A percentile compares a stretch with the other conserved stretches of the same genome.
These are phyloP conservation scores for Augochlora pura DNA, from an alignment of 1,140 invertebrate genomes.

Conservation along the genomic window DNA sequence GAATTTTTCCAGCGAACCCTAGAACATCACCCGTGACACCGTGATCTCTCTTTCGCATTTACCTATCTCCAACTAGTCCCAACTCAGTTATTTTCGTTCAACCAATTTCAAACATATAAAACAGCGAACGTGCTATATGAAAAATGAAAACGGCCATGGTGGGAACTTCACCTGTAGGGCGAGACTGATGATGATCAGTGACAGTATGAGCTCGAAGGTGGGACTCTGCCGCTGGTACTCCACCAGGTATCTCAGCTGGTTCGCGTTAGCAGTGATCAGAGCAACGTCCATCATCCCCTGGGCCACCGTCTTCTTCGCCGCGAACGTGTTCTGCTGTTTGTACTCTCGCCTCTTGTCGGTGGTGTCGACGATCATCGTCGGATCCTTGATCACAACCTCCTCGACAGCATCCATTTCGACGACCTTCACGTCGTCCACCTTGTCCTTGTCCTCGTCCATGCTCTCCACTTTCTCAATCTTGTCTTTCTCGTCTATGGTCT, in stretches of 20 bases:
- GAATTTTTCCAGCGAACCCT: too few relatives aligned
- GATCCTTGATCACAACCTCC: slow-evolving; percentile 27
- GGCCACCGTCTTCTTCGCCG: slow-evolving; percentile 81
- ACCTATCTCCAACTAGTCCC: too few relatives aligned
- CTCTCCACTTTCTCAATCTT: background rate
- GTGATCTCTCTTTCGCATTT: too few relatives aligned
- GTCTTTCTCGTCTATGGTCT: too few relatives aligned
- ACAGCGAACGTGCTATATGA: too few relatives aligned
- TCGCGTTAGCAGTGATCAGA: slow-evolving; percentile 90
- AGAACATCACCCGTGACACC: too few relatives aligned
- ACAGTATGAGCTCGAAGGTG: slow-evolving; percentile 81
- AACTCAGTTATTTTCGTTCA: too few relatives aligned
- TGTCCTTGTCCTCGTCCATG: background rate
- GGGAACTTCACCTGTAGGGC: slow-evolving; percentile 79
- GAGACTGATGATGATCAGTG: slow-evolving; percentile 82
- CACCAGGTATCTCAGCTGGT: slow-evolving; percentile 90
- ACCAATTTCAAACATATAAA: too few relatives aligned
- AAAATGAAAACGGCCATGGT: too few relatives aligned
- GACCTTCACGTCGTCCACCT: background rate
- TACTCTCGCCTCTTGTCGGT: slow-evolving; percentile 63
- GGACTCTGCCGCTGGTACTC: slow-evolving; percentile 81
- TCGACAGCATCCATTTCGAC: background rate
- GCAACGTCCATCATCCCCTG: slow-evolving; percentile 90
- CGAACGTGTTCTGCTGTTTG: slow-evolving; percentile 71
- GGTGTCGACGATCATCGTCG: slow-evolving; percentile 57